A percentile compares a stretch with the other conserved stretches of the same genome.
These are phyloP conservation scores for Agrotis ipsilon DNA, from an alignment of 2,888 invertebrate species.

Conservation along the genomic window DNA sequence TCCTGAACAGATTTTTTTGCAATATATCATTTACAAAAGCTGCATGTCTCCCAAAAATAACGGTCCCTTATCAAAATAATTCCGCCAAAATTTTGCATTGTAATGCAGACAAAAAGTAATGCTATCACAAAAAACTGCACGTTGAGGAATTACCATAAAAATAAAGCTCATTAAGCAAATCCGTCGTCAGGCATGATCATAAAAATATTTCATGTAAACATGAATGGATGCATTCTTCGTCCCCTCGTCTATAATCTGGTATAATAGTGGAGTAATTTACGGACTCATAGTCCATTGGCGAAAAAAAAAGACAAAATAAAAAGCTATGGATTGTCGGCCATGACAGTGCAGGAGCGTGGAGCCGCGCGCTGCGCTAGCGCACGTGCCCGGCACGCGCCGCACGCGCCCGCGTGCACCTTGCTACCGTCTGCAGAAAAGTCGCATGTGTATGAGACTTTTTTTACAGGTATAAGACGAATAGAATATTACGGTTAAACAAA, in stretches of 20 bases:
- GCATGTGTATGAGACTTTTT: not conserved
- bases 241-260: slow-evolving; percentile 73
- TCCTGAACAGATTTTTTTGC: not conserved
- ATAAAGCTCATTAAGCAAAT: slow-evolving; percentile 66
- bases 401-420: slow-evolving; percentile 82
- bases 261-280: slow-evolving; percentile 87
- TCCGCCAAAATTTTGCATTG: not conserved
- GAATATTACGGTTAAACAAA: too few relatives aligned
- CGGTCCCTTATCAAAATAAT: not conserved
- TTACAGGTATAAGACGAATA: not conserved
- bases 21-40: not conserved
- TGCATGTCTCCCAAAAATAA: slow-evolving; percentile 1
- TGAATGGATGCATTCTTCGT: slow-evolving; percentile 77
- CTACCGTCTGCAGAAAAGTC: slow-evolving; percentile 77
- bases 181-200: slow-evolving; percentile 68
- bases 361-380: slow-evolving; percentile 76
- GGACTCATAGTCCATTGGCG: slow-evolving; percentile 81
- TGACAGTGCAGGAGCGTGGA: slow-evolving; percentile 84
- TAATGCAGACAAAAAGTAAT: slow-evolving; percentile 10
- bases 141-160: slow-evolving; percentile 58
- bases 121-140: slow-evolving; percentile 14
- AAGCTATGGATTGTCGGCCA: slow-evolving; percentile 80
- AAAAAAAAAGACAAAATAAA: slow-evolving; percentile 72
- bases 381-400: slow-evolving; percentile 79
- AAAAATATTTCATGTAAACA: slow-evolving; percentile 83